Base-by-base conservation (phyloP, 2,113 vertebrate genomes). In the Megatriorchis doriae region DNA sequence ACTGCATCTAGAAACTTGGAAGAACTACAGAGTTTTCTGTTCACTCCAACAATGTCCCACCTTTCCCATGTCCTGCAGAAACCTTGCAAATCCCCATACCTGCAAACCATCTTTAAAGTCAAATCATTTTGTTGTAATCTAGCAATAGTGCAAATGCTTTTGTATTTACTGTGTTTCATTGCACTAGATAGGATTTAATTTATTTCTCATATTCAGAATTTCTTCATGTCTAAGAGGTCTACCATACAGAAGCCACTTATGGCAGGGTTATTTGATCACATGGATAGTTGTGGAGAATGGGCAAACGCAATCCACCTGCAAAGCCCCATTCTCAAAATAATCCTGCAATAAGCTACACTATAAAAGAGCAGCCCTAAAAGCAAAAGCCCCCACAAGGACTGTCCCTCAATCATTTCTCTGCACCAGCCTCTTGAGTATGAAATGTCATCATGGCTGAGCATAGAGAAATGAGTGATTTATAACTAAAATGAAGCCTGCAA, bases 391-490 rank as follows among this genome's bases (percentile, higher is more conserved):
- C 10, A 23, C 42, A 68, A 50, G 34, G 38, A 74, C 32, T 52
- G 31, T 78, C 52, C 40, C 29, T 94, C 56, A 81, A 38, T 94
- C 72, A 63, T 73, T 90, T 90, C 81, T 90, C 58, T 86, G 43
- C 38, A 81, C 47, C 61, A 82, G 56, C 80, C 74, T 88, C 82
- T 42, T 89, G 96, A 83, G 73, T 81, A 56, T 73, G 92, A 97
- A 98, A 96, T 97, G 90, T 84, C 89, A 96, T 90, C 83, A 77
- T 71, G 65, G 89, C 86, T 81, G 73, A 92, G 86, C 93, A 31
- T 63, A 68, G 29, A 53, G 38, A 96, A 97, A 74, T 91, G 94
- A 96, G 86, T 95, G 91, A 97, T 97, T 98, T 98, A 97, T 97
- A 94, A 86, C 92, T 62, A 90, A 98, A 98, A 97, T 84, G 63